These are phyloP conservation scores for Hexactinellida sp. DNA, from an alignment of 37 sponge, comb jelly and placozoan genomes.

Conservation along the genomic window DNA sequence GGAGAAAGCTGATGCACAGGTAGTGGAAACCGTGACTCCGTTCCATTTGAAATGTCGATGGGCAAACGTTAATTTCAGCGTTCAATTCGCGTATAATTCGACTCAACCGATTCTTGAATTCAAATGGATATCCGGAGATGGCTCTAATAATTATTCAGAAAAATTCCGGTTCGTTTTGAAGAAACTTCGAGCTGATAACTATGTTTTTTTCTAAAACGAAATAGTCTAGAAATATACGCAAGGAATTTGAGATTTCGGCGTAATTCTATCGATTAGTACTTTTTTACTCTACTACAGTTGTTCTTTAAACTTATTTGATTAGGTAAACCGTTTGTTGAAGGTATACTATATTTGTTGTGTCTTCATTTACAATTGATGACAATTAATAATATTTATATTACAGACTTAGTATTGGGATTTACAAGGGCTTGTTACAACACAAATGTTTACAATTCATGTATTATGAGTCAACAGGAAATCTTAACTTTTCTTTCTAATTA, in stretches of 20 bases:
- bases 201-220: not conserved
- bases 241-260: not conserved
- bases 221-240: not conserved
- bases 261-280: not conserved
- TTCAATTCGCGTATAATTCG: not conserved
- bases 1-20: not conserved
- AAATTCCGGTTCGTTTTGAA: conserved; percentile 5
- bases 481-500: too few species aligned
- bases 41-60: not conserved
- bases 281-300: not conserved
- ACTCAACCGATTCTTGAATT: not conserved
- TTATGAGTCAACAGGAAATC: too few species aligned
- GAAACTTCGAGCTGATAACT: not conserved
- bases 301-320: not conserved
- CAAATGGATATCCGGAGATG: not conserved
- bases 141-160: not conserved
- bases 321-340: not conserved
- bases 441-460: too few species aligned
- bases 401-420: too few species aligned
- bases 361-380: not conserved
- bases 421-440: too few species aligned
- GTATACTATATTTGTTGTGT: not conserved
- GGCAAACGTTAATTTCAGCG: not conserved
- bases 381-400: too few species aligned
- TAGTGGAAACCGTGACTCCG: not conserved